Percentiles rank a stretch among this genome's conserved stretches.
phyloP scores from a whole-genome alignment of 2,113 vertebrate genomes.

The Tichodroma muraria region DNA sequence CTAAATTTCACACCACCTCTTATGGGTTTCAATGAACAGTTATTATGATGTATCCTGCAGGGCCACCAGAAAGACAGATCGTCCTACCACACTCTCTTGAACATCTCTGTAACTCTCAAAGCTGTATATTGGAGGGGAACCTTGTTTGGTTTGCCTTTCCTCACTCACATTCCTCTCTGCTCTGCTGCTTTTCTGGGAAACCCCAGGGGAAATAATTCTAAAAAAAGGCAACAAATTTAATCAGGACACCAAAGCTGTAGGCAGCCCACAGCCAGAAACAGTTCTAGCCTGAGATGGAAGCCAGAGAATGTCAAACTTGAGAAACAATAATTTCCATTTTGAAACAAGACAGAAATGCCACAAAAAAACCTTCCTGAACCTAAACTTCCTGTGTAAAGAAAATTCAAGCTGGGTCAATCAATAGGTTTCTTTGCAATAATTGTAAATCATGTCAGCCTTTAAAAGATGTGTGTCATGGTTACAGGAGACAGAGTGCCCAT shows the following conservation, averaged over 20 bases:
- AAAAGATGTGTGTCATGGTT: neutral
- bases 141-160: neutral
- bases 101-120: neutral
- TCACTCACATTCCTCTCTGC: neutral
- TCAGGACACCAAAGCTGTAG: neutral
- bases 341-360: neutral
- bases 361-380: neutral
- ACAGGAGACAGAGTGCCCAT: too few species aligned
- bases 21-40: neutral
- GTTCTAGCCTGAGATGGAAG: neutral
- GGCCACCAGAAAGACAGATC: neutral
- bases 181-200: neutral
- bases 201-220: neutral
- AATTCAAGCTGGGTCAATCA: neutral
- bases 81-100: neutral
- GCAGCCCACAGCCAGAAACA: neutral
- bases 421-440: neutral
- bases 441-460: neutral
- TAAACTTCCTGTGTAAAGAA: neutral
- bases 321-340: neutral
- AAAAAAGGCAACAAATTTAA: slow-evolving; percentile 28
- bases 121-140: neutral
- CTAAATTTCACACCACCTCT: neutral
- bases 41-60: neutral
- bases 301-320: neutral